Evolutionary conservation across 2,888 invertebrate species (phyloP), one percentile per base, ranked within the genome.

Genomic region (Hololepta plana): DNA sequence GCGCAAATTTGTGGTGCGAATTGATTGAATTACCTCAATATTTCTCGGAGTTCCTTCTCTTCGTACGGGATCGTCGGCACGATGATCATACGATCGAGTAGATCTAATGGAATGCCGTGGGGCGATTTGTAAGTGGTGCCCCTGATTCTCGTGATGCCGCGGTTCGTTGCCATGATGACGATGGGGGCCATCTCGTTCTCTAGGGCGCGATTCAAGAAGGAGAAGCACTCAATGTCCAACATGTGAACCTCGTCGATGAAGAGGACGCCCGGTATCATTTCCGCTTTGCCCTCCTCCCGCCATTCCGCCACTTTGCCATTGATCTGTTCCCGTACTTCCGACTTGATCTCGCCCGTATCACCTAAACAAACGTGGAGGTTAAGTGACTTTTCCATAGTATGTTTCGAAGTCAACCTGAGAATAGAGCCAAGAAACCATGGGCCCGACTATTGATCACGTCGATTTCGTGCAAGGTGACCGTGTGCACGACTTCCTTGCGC

Each of bases 161-260:
- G 69, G 60, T 98, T 98, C 9, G 98, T 98, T 1, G 98, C 98
- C 90, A 98, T 95, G 20, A 99, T 90, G 1, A 98, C 82, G 1
- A 99, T 74, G 0, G 98, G 98, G 0, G 96, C 84, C 64, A 95
- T 90, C 44, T 98, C 96, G 22, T 84, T 84, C 48, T 98, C 98
- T 13, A 98, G 57, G 0, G 96, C 96, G 4, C 98, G 72, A 59
- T 99, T 99, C 4, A 98, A 60, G 54, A 82, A 98, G 0, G 96
- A 96, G 59, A 98, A 98, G 49, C 96, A 98, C 52, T 99, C 98
- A 21, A 98, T 90, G 51, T 98, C 98, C 37, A 99, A 59, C 95
- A 98, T 96, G 50, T 99, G 98, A 0, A 75, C 87, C 62, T 96
- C 95, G 47, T 96, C 95, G 36, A 96, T 80, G 46, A 96, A 96